Evolutionary conservation across 2,888 invertebrate species (phyloP).

Genomic region (Catotricha subobsoleta): DNA sequence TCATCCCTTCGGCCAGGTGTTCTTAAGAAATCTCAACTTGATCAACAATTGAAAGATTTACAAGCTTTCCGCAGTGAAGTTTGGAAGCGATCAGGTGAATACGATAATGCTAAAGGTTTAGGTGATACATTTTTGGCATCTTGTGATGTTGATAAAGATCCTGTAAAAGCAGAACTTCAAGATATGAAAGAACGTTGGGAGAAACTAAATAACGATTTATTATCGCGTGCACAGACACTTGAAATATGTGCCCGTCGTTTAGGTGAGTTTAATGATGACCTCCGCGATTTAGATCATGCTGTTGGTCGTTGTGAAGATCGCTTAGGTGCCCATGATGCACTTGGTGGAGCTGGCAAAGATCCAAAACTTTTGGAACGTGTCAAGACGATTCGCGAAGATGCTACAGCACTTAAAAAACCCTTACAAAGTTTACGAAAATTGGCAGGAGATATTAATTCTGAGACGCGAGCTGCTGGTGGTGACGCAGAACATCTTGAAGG

Average conservation of each 20-base stretch:
- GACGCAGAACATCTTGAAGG: slow-evolving; percentile 61
- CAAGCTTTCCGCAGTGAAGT: slow-evolving; percentile 83
- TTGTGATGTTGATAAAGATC: slow-evolving; percentile 82
- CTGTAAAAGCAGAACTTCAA: slow-evolving; percentile 64
- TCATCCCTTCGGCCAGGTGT: slow-evolving; percentile 54
- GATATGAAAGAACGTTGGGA: slow-evolving; percentile 81
- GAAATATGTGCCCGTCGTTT: slow-evolving; percentile 70
- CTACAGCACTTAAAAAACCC: slow-evolving; percentile 58
- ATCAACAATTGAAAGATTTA: slow-evolving; percentile 71
- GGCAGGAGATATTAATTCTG: slow-evolving; percentile 58
- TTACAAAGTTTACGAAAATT: slow-evolving; percentile 31
- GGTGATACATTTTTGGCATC: slow-evolving; percentile 77
- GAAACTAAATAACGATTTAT: slow-evolving; percentile 59
- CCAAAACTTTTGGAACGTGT: slow-evolving; percentile 71
- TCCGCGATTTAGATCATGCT: slow-evolving; percentile 68
- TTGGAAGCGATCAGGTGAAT: slow-evolving; percentile 83
- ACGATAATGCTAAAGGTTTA: slow-evolving; percentile 67
- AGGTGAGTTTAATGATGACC: slow-evolving; percentile 67
- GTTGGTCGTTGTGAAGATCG: slow-evolving; percentile 80
- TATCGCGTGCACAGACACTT: slow-evolving; percentile 26
- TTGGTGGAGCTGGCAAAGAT: slow-evolving; percentile 59
- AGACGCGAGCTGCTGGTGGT: slow-evolving; percentile 55
- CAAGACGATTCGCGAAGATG: slow-evolving; percentile 65
- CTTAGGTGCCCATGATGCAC: slow-evolving; percentile 44
- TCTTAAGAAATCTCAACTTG: slow-evolving; percentile 70